A percentile compares a stretch with the other conserved stretches of the same genome.
Conservation (phyloP, 2,888 invertebrate genomes). For the Ditula angustiorana region DNA sequence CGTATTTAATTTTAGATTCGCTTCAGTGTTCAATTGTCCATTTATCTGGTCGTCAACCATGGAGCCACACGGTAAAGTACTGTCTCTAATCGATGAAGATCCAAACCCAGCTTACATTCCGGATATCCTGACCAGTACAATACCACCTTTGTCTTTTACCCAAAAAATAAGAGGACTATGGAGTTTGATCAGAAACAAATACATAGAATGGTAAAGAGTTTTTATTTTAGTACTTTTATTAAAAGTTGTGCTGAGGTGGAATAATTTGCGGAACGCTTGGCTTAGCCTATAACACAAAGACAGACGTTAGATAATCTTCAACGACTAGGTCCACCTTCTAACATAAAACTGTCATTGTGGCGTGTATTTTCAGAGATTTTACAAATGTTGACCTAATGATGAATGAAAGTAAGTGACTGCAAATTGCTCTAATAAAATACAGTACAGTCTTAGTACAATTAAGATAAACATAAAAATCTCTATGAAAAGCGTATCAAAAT, state of each 20-base stretch:
- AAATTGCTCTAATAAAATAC: too few species aligned
- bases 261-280: too few species aligned
- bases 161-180: slow-evolving; percentile 50
- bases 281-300: too few species aligned
- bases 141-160: slow-evolving; percentile 54
- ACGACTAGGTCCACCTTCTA: too few species aligned
- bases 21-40: slow-evolving; percentile 57
- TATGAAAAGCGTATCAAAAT: too few species aligned
- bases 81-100: slow-evolving; percentile 46
- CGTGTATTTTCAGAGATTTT: too few species aligned
- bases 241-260: background rate
- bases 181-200: slow-evolving; percentile 40
- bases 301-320: too few species aligned
- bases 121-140: slow-evolving; percentile 43
- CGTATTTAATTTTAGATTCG: slow-evolving; percentile 51
- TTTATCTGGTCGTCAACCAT: slow-evolving; percentile 58
- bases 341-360: too few species aligned
- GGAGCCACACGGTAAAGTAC: slow-evolving; percentile 44
- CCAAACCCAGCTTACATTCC: slow-evolving; percentile 49
- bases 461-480: too few species aligned
- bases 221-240: background rate
- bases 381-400: too few species aligned
- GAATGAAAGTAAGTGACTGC: too few species aligned
- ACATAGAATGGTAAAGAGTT: slow-evolving; percentile 16
- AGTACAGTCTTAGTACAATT: too few species aligned